Evolutionary conservation across 1,140 invertebrate genomes (phyloP).

Genomic region (Drosophila arizonae): DNA sequence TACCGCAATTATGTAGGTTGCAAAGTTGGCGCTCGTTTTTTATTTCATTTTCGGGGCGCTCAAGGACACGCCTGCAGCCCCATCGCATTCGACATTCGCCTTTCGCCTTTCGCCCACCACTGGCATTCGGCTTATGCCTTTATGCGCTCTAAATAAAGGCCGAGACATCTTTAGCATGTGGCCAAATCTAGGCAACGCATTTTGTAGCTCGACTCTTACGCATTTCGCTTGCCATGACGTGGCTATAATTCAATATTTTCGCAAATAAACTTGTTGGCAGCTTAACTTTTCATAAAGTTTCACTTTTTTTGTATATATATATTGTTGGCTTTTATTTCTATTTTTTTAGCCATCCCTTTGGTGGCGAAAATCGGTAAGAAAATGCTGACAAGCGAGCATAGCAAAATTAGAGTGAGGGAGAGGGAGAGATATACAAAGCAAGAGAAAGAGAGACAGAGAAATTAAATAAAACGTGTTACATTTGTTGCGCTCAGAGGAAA

Average conservation of each 20-base stretch:
- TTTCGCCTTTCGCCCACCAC: slow-evolving; percentile 4
- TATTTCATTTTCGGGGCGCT: slow-evolving; percentile 48
- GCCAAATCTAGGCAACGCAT: slow-evolving; percentile 68
- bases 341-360: slow-evolving; percentile 62
- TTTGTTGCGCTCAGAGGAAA: slow-evolving; percentile 73
- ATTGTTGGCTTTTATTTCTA: slow-evolving; percentile 48
- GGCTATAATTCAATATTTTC: slow-evolving; percentile 80
- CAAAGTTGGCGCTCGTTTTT: slow-evolving; percentile 70
- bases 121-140: slow-evolving; percentile 47
- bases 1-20: slow-evolving; percentile 78
- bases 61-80: slow-evolving; percentile 57
- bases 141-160: slow-evolving; percentile 54
- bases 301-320: slow-evolving; percentile 2
- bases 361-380: slow-evolving; percentile 73
- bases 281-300: slow-evolving; percentile 78
- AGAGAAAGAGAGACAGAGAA: slow-evolving; percentile 18
- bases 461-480: slow-evolving; percentile 81
- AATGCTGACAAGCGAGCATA: slow-evolving; percentile 71
- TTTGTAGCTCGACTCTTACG: slow-evolving; percentile 17
- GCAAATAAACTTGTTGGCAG: slow-evolving; percentile 81
- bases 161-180: slow-evolving; percentile 71
- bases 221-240: slow-evolving; percentile 47
- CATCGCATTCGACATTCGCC: background rate
- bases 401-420: slow-evolving; percentile 29
- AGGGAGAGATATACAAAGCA: slow-evolving; percentile 15